phyloP scores from a whole-genome alignment of 2,113 vertebrate species.

The Cyprinus carpio region DNA sequence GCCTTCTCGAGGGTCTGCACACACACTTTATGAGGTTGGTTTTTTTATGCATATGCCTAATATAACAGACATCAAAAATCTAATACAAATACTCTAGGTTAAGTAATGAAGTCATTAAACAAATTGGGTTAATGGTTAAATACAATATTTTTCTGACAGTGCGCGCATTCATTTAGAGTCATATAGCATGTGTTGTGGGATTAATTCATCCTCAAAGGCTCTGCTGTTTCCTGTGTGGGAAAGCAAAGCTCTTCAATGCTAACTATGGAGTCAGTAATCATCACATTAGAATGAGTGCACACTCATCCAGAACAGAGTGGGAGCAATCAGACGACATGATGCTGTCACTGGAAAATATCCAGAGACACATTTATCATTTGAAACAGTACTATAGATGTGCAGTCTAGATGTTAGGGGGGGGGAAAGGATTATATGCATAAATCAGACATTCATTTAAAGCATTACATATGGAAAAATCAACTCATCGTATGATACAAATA shows the following conservation, averaged over 20 bases:
- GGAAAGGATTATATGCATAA: background rate
- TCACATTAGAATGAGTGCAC: conserved; percentile 8
- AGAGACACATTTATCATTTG: background rate
- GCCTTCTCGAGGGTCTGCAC: background rate
- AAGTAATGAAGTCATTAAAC: background rate
- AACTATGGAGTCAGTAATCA: conserved; percentile 3
- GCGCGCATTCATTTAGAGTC: background rate
- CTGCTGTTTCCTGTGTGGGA: conserved; percentile 15
- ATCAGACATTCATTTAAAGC: background rate
- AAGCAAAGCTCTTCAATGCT: conserved; percentile 3
- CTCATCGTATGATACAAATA: background rate
- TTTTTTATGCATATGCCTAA: background rate
- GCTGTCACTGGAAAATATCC: conserved; percentile 1
- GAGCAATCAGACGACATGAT: conserved; percentile 6
- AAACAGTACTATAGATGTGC: background rate
- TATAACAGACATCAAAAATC: background rate
- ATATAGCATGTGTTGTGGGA: conserved; percentile 1
- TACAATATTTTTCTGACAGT: background rate
- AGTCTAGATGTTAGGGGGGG: background rate
- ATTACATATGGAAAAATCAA: background rate
- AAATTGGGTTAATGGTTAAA: background rate
- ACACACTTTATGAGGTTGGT: background rate
- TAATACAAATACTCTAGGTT: background rate
- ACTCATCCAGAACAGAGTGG: conserved; percentile 15
- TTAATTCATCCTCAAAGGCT: conserved; percentile 2